phyloP scores from a whole-genome alignment of 2,113 vertebrate genomes.

The Hemiscyllium ocellatum region DNA sequence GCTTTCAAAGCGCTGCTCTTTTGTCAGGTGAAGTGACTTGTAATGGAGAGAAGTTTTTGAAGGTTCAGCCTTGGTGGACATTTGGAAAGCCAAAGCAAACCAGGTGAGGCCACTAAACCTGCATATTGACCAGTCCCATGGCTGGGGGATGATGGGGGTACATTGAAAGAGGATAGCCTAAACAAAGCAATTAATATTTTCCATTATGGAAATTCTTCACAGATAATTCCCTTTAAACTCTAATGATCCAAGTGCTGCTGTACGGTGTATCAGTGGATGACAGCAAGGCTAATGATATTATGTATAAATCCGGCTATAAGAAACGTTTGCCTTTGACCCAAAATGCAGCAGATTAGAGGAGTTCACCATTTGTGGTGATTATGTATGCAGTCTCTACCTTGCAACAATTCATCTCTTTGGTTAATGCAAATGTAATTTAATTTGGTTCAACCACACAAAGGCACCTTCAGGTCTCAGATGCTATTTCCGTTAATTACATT shows the following conservation, averaged over 20 bases:
- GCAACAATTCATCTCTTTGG: constrained; percentile 37
- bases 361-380: constrained; percentile 27
- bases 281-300: neutral
- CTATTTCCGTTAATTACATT: constrained; percentile 32
- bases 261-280: neutral
- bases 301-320: neutral
- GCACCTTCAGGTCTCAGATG: constrained; percentile 35
- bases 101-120: neutral
- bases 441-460: constrained; percentile 38
- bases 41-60: neutral
- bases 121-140: no score
- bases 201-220: neutral
- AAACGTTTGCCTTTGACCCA: constrained; percentile 14
- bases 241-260: neutral
- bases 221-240: constrained; percentile 6
- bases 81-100: neutral
- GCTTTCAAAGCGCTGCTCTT: no score
- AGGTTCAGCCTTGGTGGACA: neutral
- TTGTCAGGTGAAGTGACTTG: no score
- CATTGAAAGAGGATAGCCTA: neutral
- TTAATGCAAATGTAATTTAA: constrained; percentile 38
- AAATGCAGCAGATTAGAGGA: constrained; percentile 22
- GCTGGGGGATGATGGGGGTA: no score
- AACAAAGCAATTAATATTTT: neutral
- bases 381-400: constrained; percentile 30